Base-by-base conservation (phyloP, 92 coral and sea anemone genomes). In the Palythoa caribaeorum region DNA sequence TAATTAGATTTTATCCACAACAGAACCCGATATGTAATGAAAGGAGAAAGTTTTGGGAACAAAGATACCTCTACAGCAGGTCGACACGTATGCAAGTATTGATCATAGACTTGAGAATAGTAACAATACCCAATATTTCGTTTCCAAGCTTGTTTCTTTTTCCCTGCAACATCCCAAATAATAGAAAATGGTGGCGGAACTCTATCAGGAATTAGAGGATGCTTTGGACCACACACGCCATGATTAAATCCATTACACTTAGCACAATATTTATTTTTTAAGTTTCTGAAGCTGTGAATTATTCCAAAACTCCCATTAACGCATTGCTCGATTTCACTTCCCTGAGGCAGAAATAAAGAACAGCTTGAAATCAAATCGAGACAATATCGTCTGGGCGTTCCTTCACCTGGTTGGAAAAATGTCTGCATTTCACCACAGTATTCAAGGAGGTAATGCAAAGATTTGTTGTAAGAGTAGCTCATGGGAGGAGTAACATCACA, bases 171-270 rank as follows among this genome's bases (percentile, higher is more conserved):
- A 76, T 76, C 60, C 11, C 80, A 76, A 50, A 76, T 40, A 17
- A 76, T 76, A 3, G 80, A 76, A 76, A 76, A 76, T 40, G 80
- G 59, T 37, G 47, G 47, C 2, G 60, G 80, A 5, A 53, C 50
- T 21, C 16, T 9, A 76, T 47, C 10, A 3, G 28, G 28, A 5
- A 6, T 16, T 20, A 17, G 39, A 40, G 2, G 10, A 19, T 14
- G 50, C 50, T 10, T 17, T 2, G 80, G 80, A 11, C 80, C 80
- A 76, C 80, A 76, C 37, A 20, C 7, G 11, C 62, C 80, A 76
- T 76, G 59, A 15, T 28, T n/a, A 7, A 50, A 35, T 2, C 8
- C 9, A 13, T 20, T 10, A 47, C 80, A 76, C 16, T 76, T 35
- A 1, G 65, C 63, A 76, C 80, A 76, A 35, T 76, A 51, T 51